Base-by-base conservation (phyloP, 2,113 vertebrate species). In the Fregata magnificens region DNA sequence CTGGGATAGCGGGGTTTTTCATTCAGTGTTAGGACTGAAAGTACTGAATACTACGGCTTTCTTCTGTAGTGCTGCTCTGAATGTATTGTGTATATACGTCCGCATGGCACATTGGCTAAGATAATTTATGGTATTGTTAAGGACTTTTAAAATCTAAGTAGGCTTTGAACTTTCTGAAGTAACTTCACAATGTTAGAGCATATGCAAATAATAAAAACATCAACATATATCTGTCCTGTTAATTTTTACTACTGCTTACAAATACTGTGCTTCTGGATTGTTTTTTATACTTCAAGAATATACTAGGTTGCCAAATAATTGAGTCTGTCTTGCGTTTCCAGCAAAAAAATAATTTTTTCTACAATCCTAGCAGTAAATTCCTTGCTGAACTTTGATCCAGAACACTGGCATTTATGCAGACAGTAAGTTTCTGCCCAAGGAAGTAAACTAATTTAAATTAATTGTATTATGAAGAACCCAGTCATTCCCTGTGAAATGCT, bases 41-140 rank as follows among this genome's bases (percentile, higher is more conserved):
- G 47, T 26, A 31, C 7, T 4, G 21, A 40, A 49, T 38, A 2
- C 6, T 5, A 3, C 0, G 2, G 38, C 26, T 38, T 34, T 13
- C 59, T 13, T 15, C 45, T 22, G 13, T 4, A 13, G 16, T 1
- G 28, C 74, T 59, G 0, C 67, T 67, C 25, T 22, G 38, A 13
- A 19, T 1, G 11, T 21, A 5, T 21, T 4, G 1, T 32, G 31
- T 31, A 2, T 20, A 4, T 38, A 14, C 0, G 0, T 42, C n/a
- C 2, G 3, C 13, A 4, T 2, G 29, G 66, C 38, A 15, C 29
- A 1, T 3, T 7, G 69, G 21, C 47, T 20, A 3, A 29, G 63
- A 11, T 32, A 16, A 38, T 25, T 42, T 56, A 49, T 10, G 6
- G 18, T 50, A 1, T 49, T 10, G 0, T 72, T 50, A 42, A 44